These are phyloP conservation scores for Tiliacea aurago DNA, from an alignment of 2,888 invertebrate genomes.

Conservation along the genomic window DNA sequence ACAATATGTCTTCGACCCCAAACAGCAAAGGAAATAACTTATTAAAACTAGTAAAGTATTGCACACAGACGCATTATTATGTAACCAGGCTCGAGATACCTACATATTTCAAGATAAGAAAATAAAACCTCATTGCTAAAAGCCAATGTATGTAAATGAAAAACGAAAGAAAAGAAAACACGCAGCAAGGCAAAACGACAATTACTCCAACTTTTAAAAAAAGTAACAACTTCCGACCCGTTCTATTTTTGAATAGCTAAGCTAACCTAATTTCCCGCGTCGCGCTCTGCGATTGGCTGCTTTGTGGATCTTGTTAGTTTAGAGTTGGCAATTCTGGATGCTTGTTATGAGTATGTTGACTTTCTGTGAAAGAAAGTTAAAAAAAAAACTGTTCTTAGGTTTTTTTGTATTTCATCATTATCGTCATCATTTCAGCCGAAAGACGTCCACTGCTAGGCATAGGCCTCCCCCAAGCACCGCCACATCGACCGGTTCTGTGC, in stretches of 20 bases:
- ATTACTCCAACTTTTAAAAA: conserved; percentile 38
- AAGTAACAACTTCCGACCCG: conserved; percentile 31
- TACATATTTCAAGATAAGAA: conserved; percentile 54
- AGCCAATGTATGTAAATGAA: conserved; percentile 36
- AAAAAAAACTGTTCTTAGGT: too few species aligned
- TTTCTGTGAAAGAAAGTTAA: neutral
- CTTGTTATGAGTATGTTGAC: neutral
- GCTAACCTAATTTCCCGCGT: conserved; percentile 50
- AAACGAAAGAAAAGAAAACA: conserved; percentile 20
- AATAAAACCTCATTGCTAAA: conserved; percentile 29
- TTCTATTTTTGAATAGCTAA: conserved; percentile 59
- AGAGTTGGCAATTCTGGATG: conserved; percentile 18
- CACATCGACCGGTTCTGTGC: too few species aligned
- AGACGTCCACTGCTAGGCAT: too few species aligned
- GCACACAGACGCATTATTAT: conserved; percentile 7
- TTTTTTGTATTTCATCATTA: too few species aligned
- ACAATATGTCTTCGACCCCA: neutral
- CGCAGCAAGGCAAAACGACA: conserved; percentile 22
- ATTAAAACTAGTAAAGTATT: neutral
- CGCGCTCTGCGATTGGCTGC: conserved; percentile 45
- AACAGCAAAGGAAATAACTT: conserved; percentile 8
- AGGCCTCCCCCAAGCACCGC: too few species aligned
- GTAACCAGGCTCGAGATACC: conserved; percentile 45
- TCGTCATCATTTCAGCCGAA: too few species aligned
- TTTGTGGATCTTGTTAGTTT: conserved; percentile 23